phyloP scores from a whole-genome alignment of 2,888 invertebrate species.

The Tromatobia lineatoria region DNA sequence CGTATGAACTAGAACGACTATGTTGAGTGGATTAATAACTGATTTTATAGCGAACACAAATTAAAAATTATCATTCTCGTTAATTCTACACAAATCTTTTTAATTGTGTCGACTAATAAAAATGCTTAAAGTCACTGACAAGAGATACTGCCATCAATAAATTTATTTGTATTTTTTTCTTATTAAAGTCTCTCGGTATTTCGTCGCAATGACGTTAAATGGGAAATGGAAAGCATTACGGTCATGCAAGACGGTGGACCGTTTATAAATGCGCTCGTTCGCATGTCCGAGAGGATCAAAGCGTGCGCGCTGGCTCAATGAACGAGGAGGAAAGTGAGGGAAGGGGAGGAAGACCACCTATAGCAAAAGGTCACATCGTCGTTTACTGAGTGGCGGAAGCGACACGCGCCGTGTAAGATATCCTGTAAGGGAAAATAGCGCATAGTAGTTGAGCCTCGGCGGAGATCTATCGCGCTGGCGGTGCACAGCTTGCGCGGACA shows the following conservation, averaged over 20 bases:
- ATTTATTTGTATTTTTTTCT: not conserved
- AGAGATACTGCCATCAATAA: not conserved
- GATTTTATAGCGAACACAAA: too few relatives aligned
- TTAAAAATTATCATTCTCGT: not conserved
- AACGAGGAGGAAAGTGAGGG: conserved; percentile 59
- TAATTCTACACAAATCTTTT: not conserved
- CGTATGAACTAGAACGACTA: too few relatives aligned
- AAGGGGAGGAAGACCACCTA: conserved; percentile 61
- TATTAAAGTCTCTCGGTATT: conserved; percentile 49
- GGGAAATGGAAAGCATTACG: conserved; percentile 58
- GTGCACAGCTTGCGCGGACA: conserved; percentile 73
- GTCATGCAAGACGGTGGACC: conserved; percentile 61
- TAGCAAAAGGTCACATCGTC: conserved; percentile 68
- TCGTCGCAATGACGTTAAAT: conserved; percentile 67
- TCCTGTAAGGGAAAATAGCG: conserved; percentile 44
- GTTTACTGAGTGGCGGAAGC: conserved; percentile 63
- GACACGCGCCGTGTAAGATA: conserved; percentile 58
- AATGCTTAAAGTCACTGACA: not conserved
- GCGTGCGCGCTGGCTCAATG: conserved; percentile 48
- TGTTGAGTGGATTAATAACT: too few relatives aligned
- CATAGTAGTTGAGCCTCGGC: conserved; percentile 44
- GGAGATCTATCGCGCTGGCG: conserved; percentile 69
- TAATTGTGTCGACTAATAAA: not conserved
- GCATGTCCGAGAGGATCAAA: conserved; percentile 71
- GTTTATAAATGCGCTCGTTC: conserved; percentile 69